Evolutionary conservation across 2,888 invertebrate genomes (phyloP).

Genomic region (Deroplatys truncata): DNA sequence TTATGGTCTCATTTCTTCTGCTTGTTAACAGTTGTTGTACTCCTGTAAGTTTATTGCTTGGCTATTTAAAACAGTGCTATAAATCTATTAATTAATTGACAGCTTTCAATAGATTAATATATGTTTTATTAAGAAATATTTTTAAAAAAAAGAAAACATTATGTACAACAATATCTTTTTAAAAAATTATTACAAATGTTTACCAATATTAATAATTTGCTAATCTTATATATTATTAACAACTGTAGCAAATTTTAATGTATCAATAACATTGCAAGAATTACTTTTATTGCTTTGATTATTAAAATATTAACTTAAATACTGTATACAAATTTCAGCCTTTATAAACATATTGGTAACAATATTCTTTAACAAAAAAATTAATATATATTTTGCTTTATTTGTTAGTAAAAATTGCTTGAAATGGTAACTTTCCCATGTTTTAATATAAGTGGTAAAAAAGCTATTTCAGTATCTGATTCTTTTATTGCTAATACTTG

Average conservation of each 20-base stretch:
- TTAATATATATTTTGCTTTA: not conserved
- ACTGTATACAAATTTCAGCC: not conserved
- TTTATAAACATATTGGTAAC: not conserved
- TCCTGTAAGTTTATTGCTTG: slow-evolving; percentile 13
- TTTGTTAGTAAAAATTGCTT: not conserved
- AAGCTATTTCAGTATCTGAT: too few species aligned
- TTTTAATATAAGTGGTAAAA: not conserved
- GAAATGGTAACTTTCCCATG: not conserved
- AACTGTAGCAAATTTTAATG: not conserved
- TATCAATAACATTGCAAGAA: not conserved
- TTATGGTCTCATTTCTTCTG: slow-evolving; percentile 16
- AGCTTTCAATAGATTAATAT: not conserved
- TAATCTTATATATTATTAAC: not conserved
- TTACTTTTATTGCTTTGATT: not conserved
- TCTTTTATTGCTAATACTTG: too few species aligned
- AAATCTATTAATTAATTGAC: not conserved
- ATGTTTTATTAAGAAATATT: not conserved
- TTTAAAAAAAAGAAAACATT: not conserved
- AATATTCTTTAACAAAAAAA: not conserved
- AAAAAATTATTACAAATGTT: not conserved
- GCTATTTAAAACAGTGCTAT: not conserved
- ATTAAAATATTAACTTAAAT: not conserved
- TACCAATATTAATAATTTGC: not conserved
- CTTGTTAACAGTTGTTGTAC: slow-evolving; percentile 14
- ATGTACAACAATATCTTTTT: not conserved